Evolutionary conservation across 1,140 invertebrate genomes (phyloP), one percentile per base, ranked within the genome.

Genomic region (Pachypsylla venusta): DNA sequence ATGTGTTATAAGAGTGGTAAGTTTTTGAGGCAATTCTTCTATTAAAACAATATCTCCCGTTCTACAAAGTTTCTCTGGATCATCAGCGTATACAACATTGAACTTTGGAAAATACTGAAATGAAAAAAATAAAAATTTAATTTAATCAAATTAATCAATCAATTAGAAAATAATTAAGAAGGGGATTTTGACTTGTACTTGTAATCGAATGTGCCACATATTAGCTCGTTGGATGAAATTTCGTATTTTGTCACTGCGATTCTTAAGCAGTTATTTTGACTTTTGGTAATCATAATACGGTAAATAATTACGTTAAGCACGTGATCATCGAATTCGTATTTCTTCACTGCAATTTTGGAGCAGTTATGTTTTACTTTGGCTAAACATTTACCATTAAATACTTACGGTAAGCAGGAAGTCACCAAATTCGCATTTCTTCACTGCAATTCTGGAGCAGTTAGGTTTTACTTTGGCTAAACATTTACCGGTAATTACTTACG

Each of bases 31-130:
- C 25, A 92, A 69, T 62, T 78, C 75, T 69, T 88, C 75, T 63
- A 91, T 81, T 40, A 92, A 71, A 16, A 89, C 85, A 35, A 87
- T 76, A 68, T 93, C 89, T 10, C 88, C 88, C 27, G 80, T 76
- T 75, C 89, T 89, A 66, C 85, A 88, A 24, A 77, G 65, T 65
- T 84, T 81, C 0, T 81, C 67, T 2, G 86, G 84, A 76, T 93
- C 88, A 67, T 85, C 74, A 26, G 84, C 87, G 68, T 82, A 87
- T 58, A 81, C 72, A 60, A 79, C 80, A 53, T 82, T 76, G 63
- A 81, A 74, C 69, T 86, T 80, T 57, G 74, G 74, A 62, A 89
- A 91, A 70, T 89, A 87, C 88, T 92, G 67, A 63, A 77, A 80
- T 55, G 60, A 69, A 16, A 64, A 64, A 62, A 66, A 61, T 61